Evolutionary conservation across 2,888 invertebrate genomes (phyloP).

Genomic region (Drosophila atroscutellata): DNA sequence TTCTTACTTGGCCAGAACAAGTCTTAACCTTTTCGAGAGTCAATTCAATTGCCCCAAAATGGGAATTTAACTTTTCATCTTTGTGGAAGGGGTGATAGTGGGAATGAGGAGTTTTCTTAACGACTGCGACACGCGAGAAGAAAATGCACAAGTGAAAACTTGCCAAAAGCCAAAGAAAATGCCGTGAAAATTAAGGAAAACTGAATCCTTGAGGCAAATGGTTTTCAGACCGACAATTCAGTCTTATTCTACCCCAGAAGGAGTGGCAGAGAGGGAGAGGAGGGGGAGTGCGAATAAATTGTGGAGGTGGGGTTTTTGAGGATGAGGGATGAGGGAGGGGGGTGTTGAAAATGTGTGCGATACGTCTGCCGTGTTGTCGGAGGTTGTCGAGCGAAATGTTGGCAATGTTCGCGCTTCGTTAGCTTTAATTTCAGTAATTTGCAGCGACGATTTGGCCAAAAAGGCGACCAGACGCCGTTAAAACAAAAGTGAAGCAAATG

Average conservation of each 20-base stretch:
- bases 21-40: conserved; percentile 67
- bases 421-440: conserved; percentile 81
- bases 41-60: conserved; percentile 77
- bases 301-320: neutral
- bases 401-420: conserved; percentile 82
- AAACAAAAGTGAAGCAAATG: conserved; percentile 57
- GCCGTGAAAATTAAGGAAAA: conserved; percentile 51
- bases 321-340: too few species aligned
- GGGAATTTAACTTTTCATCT: conserved; percentile 74
- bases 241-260: conserved; percentile 3
- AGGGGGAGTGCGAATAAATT: conserved; percentile 13
- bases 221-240: neutral
- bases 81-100: conserved; percentile 3
- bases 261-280: neutral
- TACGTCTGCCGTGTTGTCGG: conserved; percentile 58
- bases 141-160: conserved; percentile 44
- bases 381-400: conserved; percentile 63
- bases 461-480: conserved; percentile 57
- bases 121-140: conserved; percentile 46
- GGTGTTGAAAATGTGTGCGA: conserved; percentile 37
- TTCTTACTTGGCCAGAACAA: conserved; percentile 27
- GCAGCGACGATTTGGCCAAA: conserved; percentile 69
- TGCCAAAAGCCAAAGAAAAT: conserved; percentile 47
- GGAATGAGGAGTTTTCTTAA: neutral
- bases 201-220: conserved; percentile 31